phyloP scores from a whole-genome alignment of 2,888 invertebrate species.

The Augiades crinisus region DNA sequence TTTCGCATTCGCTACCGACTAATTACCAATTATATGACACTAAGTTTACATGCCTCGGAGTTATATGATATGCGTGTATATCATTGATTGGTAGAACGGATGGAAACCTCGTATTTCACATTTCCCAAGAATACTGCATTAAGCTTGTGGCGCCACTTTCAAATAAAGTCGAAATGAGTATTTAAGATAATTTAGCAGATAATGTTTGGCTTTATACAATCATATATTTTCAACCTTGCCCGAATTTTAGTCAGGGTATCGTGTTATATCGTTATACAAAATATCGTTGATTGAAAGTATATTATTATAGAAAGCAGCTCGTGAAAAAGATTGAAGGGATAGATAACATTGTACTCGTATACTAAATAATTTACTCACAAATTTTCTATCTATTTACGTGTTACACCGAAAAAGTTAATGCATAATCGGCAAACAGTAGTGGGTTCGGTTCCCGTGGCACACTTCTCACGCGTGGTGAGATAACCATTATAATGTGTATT shows the following conservation, averaged over 20 bases:
- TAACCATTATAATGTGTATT: conserved; percentile 11
- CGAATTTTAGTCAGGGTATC: no score
- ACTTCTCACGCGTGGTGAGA: conserved; percentile 19
- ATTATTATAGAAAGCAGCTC: no score
- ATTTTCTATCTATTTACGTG: background rate
- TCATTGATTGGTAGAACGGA: conserved; percentile 4
- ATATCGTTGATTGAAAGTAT: no score
- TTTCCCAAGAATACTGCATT: background rate
- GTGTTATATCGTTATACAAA: no score
- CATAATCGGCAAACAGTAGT: conserved; percentile 11
- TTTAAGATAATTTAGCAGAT: no score
- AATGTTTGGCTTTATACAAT: no score
- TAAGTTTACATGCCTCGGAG: conserved; percentile 9
- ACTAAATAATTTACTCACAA: no score
- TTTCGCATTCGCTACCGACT: conserved; percentile 10
- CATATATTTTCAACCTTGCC: no score
- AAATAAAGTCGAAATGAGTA: background rate
- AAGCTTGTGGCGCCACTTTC: background rate
- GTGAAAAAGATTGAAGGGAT: no score
- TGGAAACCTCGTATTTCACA: background rate
- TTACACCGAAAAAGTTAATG: conserved; percentile 13
- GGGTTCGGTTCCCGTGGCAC: conserved; percentile 16
- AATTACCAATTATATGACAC: conserved; percentile 20
- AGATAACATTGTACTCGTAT: no score
- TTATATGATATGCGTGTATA: conserved; percentile 8